Base-by-base conservation (phyloP, 1,140 invertebrate species). In the Procambarus clarkii region DNA sequence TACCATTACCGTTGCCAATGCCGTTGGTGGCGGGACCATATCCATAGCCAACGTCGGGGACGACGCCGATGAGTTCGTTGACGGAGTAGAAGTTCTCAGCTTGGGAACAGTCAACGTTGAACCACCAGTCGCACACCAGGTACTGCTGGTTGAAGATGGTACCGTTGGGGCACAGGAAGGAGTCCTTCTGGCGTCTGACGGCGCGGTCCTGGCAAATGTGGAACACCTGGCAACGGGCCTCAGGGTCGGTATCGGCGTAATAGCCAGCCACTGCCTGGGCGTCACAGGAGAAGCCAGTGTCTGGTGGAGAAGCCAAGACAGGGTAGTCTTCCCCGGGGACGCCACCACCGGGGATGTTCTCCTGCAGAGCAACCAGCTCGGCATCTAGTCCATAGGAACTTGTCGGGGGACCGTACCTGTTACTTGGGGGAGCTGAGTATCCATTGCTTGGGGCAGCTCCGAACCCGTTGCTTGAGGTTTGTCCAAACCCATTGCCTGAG, bases 71-170 rank as follows among this genome's bases (percentile, higher is more conserved):
- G 34, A 34, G 60, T 58, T 86, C 94, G 90, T 95, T 95, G 13
- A 95, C 91, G 3, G 93, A 94, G 92, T 95, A 95, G 81, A 94
- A 94, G 60, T 94, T 94, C 81, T 94, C 74, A 77, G 95, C 94
- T 18, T 94, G 8, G 8, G 93, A 93, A 89, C 95, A 95, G 85
- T 95, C 94, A 34, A 95, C 95, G 81, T 95, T 95, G 93, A 95
- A 95, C 95, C 95, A 96, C 95, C 95, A 96, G 93, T 96, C 95
- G 91, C 95, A 96, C 0, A 95, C 95, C 82, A 95, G 95, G 87
- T 95, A 94, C 85, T 95, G 94, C 92, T 96, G 95, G 92, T 96
- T 95, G 94, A 96, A 96, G 58, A 95, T 94, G 44, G 95, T 96
- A 81, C 95, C 95, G 85, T 95, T 94, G 48, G 95, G 95, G 91